Evolutionary conservation across 2,113 vertebrate species (phyloP).

Genomic region (Rhineura floridana): DNA sequence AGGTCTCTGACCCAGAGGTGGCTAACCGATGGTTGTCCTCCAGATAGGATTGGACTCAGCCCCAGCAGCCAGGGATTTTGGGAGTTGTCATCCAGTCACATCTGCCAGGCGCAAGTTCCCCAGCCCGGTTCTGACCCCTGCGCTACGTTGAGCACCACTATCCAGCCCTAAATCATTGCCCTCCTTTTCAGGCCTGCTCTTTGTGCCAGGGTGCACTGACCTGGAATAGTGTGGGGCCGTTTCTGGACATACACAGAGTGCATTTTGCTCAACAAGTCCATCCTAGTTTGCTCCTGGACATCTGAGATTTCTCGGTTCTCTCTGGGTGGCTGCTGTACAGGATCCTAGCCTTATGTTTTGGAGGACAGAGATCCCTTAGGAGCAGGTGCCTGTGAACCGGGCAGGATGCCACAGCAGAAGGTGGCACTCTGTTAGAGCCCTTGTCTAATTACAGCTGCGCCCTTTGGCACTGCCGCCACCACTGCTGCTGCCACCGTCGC

Average conservation of each 20-base stretch:
- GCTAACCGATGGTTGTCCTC: too few relatives aligned
- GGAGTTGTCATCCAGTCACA: too few relatives aligned
- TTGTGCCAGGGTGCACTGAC: neutral
- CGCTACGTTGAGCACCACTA: neutral
- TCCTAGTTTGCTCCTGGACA: neutral
- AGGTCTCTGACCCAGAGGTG: too few relatives aligned
- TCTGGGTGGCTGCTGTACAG: too few relatives aligned
- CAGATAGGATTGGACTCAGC: too few relatives aligned
- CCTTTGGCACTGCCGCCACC: rapidly evolving
- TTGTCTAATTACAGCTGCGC: neutral
- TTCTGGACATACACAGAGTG: neutral
- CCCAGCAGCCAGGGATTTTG: too few relatives aligned
- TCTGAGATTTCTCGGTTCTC: too few relatives aligned
- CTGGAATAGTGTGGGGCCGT: neutral
- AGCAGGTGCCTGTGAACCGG: rapidly evolving
- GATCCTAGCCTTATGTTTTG: too few relatives aligned
- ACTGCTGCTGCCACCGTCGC: rapidly evolving
- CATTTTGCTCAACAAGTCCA: neutral
- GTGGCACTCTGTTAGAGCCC: rapidly evolving
- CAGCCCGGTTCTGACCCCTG: too few relatives aligned
- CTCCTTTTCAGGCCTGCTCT: too few relatives aligned
- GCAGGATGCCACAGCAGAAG: neutral
- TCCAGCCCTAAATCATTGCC: neutral
- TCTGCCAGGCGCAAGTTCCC: too few relatives aligned
- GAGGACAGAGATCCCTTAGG: neutral